Percentiles rank a stretch among this genome's conserved stretches.
These are phyloP conservation scores for Lerema accius DNA, from an alignment of 1,140 invertebrate species.

Conservation along the genomic window DNA sequence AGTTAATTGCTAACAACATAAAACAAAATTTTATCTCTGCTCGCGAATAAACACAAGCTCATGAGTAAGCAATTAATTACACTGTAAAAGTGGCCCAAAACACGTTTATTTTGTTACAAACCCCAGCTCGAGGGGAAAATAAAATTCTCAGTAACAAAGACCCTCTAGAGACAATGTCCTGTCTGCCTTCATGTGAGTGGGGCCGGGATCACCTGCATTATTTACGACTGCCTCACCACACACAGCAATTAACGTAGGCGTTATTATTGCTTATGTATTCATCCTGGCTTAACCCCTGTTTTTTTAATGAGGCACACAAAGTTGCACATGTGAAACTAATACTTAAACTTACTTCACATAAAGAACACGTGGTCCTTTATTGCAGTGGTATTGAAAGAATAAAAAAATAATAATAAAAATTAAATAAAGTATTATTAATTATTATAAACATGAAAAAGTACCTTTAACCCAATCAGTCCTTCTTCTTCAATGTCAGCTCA, in stretches of 20 bases:
- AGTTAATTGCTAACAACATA: too few relatives aligned
- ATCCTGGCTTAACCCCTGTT: slow-evolving; percentile 2
- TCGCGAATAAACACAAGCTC: too few relatives aligned
- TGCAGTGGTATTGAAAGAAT: background rate
- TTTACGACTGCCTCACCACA: slow-evolving; percentile 47
- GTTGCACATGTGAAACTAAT: slow-evolving; percentile 28
- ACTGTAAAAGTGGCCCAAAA: background rate
- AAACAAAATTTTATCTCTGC: too few relatives aligned
- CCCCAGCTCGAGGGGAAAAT: slow-evolving; percentile 1
- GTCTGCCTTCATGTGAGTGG: background rate
- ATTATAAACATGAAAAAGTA: slow-evolving; percentile 22
- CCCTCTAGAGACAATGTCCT: slow-evolving; percentile 4
- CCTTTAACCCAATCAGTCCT: slow-evolving; percentile 34
- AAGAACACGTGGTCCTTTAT: background rate
- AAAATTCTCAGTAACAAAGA: background rate
- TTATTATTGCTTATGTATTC: slow-evolving; percentile 32
- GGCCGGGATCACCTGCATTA: slow-evolving; percentile 41
- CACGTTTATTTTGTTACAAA: background rate
- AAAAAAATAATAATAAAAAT: too few relatives aligned
- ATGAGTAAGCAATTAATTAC: slow-evolving; percentile 2
- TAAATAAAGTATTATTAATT: slow-evolving; percentile 15
- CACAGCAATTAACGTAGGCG: slow-evolving; percentile 40
- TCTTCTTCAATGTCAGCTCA: slow-evolving; percentile 42
- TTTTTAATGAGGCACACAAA: slow-evolving; percentile 24
- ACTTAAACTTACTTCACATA: too few relatives aligned